Percentiles rank a stretch among this genome's conserved stretches.
Conservation (phyloP, 1,140 invertebrate genomes). For the Hermetia illucens region DNA sequence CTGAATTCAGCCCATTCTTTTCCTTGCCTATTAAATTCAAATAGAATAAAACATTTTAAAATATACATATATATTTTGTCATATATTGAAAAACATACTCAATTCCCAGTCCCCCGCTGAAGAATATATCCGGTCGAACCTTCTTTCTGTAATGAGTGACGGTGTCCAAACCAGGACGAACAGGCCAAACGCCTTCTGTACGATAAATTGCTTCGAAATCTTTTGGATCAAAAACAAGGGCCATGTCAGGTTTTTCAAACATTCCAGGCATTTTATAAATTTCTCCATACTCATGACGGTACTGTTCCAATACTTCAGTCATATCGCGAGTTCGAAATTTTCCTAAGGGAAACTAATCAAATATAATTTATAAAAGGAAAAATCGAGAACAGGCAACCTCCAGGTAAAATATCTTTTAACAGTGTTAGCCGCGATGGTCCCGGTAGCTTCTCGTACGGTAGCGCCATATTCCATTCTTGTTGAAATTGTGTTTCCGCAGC, state of each 20-base stretch:
- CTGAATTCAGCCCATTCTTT: slow-evolving; percentile 20
- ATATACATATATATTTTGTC: slow-evolving; percentile 9
- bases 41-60: neutral
- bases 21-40: slow-evolving; percentile 8
- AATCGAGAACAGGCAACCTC: slow-evolving; percentile 13
- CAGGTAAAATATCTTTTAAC: slow-evolving; percentile 12
- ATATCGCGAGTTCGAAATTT: slow-evolving; percentile 8
- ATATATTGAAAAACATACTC: neutral
- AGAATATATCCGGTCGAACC: slow-evolving; percentile 15
- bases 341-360: neutral
- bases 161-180: slow-evolving; percentile 14
- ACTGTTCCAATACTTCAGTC: slow-evolving; percentile 8
- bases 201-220: slow-evolving; percentile 21
- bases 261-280: slow-evolving; percentile 13
- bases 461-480: slow-evolving; percentile 9
- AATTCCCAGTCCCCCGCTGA: slow-evolving; percentile 1
- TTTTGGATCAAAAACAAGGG: slow-evolving; percentile 16
- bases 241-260: slow-evolving; percentile 12
- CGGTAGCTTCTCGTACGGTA: slow-evolving; percentile 10
- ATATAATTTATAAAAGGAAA: neutral
- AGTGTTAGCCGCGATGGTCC: slow-evolving; percentile 5
- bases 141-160: slow-evolving; percentile 16
- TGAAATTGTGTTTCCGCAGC: too few species aligned
- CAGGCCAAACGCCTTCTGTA: slow-evolving; percentile 22
- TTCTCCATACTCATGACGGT: slow-evolving; percentile 14